Evolutionary conservation across 2,797 vertebrate genomes (phyloP).

Genomic region (Balearica regulorum): DNA sequence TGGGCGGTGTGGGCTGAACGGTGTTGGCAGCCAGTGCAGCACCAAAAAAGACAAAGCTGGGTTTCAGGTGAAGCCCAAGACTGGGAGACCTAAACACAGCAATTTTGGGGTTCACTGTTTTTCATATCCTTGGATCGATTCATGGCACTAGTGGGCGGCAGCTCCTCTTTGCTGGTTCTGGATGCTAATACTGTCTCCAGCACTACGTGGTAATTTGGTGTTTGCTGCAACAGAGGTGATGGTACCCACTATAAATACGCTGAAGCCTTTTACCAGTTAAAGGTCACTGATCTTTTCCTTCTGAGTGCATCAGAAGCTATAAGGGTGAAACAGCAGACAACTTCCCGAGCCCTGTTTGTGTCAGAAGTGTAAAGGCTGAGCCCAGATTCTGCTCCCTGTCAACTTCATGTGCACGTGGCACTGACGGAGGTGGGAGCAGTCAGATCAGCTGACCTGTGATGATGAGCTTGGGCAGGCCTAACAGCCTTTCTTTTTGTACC

Average conservation of each 20-base stretch:
- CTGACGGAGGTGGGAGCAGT: neutral
- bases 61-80: neutral
- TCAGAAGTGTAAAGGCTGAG: neutral
- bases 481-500: neutral
- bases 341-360: neutral
- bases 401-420: neutral
- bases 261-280: neutral
- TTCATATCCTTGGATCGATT: neutral
- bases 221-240: neutral
- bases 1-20: neutral
- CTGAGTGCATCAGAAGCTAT: neutral
- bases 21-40: neutral
- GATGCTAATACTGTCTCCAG: neutral
- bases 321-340: slow-evolving; percentile 12
- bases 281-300: slow-evolving; percentile 6
- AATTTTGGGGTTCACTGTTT: neutral
- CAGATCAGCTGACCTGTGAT: neutral
- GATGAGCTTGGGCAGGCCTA: neutral
- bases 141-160: neutral
- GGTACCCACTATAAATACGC: neutral
- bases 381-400: neutral
- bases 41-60: neutral
- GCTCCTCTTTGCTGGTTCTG: neutral
- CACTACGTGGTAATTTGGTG: neutral
- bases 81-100: neutral